Conservation (phyloP, 2,113 vertebrate species). For the Sterrhoptilus dennistouni region DNA sequence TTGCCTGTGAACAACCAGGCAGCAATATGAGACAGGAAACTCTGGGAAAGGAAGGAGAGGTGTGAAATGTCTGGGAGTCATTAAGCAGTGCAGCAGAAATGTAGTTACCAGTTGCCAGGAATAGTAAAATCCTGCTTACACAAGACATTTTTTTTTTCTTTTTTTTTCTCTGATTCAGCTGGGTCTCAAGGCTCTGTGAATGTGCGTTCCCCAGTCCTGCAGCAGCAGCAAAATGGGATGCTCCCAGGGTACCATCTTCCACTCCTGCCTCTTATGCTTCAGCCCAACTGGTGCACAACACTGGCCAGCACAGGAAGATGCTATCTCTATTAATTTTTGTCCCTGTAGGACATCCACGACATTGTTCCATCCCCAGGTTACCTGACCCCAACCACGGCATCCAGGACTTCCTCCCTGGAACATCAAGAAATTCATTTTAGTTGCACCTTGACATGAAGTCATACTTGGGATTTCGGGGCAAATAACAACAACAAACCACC, state of each 20-base stretch:
- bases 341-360: background rate
- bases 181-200: background rate
- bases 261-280: background rate
- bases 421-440: background rate
- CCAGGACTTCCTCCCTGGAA: background rate
- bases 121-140: background rate
- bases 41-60: slow-evolving; percentile 1
- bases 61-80: slow-evolving; percentile 54
- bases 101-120: background rate
- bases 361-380: background rate
- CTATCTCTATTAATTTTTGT: background rate
- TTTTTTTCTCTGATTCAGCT: background rate
- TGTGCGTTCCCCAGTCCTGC: fast-evolving
- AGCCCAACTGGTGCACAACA: background rate
- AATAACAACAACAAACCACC: background rate
- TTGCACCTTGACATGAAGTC: background rate
- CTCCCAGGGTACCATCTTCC: background rate
- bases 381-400: background rate
- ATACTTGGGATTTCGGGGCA: background rate
- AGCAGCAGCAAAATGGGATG: background rate
- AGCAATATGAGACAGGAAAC: slow-evolving; percentile 5
- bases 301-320: background rate
- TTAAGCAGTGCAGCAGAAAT: background rate
- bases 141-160: background rate
- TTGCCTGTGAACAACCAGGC: background rate